Base-by-base conservation (phyloP, 2,113 vertebrate genomes). In the Spermophilus dauricus region DNA sequence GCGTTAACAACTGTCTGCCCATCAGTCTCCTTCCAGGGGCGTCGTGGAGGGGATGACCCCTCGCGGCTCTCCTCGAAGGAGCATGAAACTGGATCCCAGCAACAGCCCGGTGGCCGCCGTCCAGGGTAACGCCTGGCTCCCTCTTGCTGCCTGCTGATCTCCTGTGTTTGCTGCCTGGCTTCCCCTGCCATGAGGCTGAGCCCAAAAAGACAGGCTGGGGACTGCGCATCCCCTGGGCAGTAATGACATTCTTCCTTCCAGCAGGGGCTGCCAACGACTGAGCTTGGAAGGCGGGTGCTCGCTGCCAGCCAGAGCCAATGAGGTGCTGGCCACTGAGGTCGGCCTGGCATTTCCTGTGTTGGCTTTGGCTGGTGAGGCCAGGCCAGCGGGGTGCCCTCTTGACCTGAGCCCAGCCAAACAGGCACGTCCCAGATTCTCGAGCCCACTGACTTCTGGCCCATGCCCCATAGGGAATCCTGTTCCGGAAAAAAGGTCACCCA, bases 341-440 rank as follows among this genome's bases (percentile, higher is more conserved):
- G 91, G 96, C 73, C 78, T 97, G 97, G 97, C 96, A 98, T 98
- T 98, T 98, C 98, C 98, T 98, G 97, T 98, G 97, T 98, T 97
- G 98, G 96, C 96, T 98, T 98, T 98, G 98, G 98, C 98, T 96
- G 95, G 87, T n/a, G 89, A 87, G 93, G 78, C 96, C 95, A 86
- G 96, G 87, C 96, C 93, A 95, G 80, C 97, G 91, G 96, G 95
- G 95, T 58, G 97, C 97, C 95, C 96, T 97, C 94, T 92, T 97
- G 97, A 97, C 97, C 98, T n/a, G 1, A 94, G 89, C 84, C 0
- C 34, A 97, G 94, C 93, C 95, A 80, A 94, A 86, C 72, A 93
- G 93, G 96, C 97, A 97, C 7, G 96, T 97, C 96, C 89, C 69
- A 86, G 96, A 94, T 86, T 97, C 89, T 85, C 22, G 72, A 77